Evolutionary conservation across 1,140 invertebrate species (phyloP), one percentile per base, ranked within the genome.

Genomic region (Trinorchestia longiramus): DNA sequence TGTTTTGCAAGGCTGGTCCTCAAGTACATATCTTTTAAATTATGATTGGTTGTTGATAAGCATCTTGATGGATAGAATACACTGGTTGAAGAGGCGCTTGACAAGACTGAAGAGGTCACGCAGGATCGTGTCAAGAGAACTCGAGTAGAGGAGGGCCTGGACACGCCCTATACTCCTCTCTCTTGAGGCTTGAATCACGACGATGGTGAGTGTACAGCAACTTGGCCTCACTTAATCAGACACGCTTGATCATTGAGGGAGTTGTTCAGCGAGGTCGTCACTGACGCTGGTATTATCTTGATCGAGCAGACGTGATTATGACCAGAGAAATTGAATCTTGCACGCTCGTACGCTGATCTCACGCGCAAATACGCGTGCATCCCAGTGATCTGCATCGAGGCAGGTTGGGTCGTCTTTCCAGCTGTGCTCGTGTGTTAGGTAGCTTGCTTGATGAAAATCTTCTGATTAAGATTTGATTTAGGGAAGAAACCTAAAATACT

Each of bases 191-290:
- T 15, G 88, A 42, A 11, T 41, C 41, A 41, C 23, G 28, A 36
- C 8, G 28, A 17, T 28, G 1, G 28, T 11, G 40, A 94, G 44
- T 19, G 92, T 11, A 11, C 0, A 40, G 44, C 92, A 0, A 36
- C 17, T 8, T 8, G 0, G 40, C 36, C 40, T 47, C 19, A 43
- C 92, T 94, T 45, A 43, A 94, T 94, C 92, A 94, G 92, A 45
- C 43, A 94, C 92, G 92, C 92, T 94, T 36, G 11, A 94, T 94
- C 92, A 94, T 94, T 1, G 43, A 45, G 92, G 92, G 92, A 94
- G 92, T 94, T 94, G 92, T 44, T 92, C 90, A 92, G 90, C 19
- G 90, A 44, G 43, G 43, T 94, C 92, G 92, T 94, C 92, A 94
- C 92, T 45, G 92, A 94, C 92, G 92, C 44, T 45, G 43, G 43